Percentiles rank a stretch among this genome's conserved stretches.
These are phyloP conservation scores for Epiblema foenella DNA, from an alignment of 2,888 invertebrate species.

Conservation along the genomic window DNA sequence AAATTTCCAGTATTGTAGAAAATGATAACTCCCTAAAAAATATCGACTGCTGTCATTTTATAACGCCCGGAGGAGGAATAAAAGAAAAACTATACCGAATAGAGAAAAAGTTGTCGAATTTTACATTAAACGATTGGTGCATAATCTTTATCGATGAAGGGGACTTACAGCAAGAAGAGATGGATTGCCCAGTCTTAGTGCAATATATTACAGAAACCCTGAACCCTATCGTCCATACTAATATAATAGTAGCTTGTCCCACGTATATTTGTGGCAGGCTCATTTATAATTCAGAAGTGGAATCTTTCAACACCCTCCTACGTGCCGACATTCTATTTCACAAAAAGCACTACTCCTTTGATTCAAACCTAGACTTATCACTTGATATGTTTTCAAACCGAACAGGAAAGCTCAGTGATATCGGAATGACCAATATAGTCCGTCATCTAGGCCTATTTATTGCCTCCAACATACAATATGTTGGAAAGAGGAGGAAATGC, in stretches of 20 bases:
- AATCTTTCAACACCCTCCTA: neutral
- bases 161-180: neutral
- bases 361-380: neutral
- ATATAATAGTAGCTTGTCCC: neutral
- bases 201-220: too few species aligned
- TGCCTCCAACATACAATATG: neutral
- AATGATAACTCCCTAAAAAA: neutral
- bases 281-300: neutral
- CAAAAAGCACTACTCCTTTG: neutral
- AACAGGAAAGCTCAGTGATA: neutral
- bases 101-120: neutral
- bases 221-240: too few species aligned
- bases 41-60: neutral
- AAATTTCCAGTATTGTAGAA: neutral
- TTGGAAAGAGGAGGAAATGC: too few species aligned
- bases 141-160: slow-evolving; percentile 3
- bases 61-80: neutral
- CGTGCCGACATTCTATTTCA: neutral
- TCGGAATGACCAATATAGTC: neutral
- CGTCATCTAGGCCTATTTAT: neutral
- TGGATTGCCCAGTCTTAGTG: too few species aligned
- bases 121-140: neutral
- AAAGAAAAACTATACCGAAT: neutral
- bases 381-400: neutral
- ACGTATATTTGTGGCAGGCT: neutral